Base-by-base conservation (phyloP, 2,113 vertebrate genomes). In the Thamnophis sirtalis region DNA sequence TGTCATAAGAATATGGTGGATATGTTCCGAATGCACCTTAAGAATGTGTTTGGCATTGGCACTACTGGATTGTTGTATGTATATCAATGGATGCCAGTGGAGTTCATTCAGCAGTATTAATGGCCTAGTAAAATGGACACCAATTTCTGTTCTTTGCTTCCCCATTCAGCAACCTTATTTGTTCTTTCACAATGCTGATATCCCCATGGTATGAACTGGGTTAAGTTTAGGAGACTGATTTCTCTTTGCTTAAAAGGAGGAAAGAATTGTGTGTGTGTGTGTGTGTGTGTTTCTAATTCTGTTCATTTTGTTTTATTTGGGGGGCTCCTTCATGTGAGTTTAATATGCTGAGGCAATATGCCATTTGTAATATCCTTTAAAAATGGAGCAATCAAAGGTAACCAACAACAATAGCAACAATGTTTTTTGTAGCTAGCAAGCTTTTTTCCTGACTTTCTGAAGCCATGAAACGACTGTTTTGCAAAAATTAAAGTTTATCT, bases 91-190 rank as follows among this genome's bases (percentile, higher is more conserved):
- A 56, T 84, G 58, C 51, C 9, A 90, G 94, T 89, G 58, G 91
- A 56, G 84, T 93, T 92, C 48, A 85, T 43, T 49, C 92, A 92
- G 28, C 5, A 0, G 10, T 84, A 49, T 92, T 94, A 91, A 86
- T 86, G 24, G 94, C 58, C 38, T 88, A 91, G 88, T 94, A 93
- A 21, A 93, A 93, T 50, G 28, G 73, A 89, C 13, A 55, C 90
- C 84, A 90, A 21, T 5, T 28, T 92, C 86, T 92, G 13, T 9
- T 63, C 89, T 94, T 91, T 92, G 9, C 22, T 24, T 11, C 13
- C 9, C 22, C 7, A 87, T 33, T 87, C 87, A 91, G 17, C 55
- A 84, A 84, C 28, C 91, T 94, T 92, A 51, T 49, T 94, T 89
- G 24, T 43, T 88, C 22, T 89, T 1, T 88, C 53, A 24, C 95